Evolutionary conservation across 92 coral and sea anemone species (phyloP).

Genomic region (Heliopora coerulea): DNA sequence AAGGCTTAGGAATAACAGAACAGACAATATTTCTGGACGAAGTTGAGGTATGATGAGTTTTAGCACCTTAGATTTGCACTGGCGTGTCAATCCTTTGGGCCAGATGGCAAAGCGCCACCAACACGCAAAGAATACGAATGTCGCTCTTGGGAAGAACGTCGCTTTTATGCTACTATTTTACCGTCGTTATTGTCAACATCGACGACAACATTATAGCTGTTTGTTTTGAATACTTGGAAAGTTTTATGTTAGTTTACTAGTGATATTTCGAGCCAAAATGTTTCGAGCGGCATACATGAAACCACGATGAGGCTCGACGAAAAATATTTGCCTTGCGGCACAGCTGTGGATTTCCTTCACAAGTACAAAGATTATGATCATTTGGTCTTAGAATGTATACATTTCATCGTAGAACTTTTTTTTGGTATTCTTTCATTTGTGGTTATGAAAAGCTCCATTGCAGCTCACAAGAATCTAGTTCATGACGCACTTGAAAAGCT

Average conservation of each 20-base stretch:
- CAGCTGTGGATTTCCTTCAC: not conserved
- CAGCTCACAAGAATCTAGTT: not conserved
- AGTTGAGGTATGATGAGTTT: slow-evolving; percentile 65
- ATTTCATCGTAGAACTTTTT: slow-evolving; percentile 2
- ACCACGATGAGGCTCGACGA: not conserved
- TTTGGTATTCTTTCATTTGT: not conserved
- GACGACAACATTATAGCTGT: no score
- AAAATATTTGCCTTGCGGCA: slow-evolving; percentile 40
- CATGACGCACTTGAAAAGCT: slow-evolving; percentile 16
- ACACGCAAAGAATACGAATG: not conserved
- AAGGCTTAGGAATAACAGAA: slow-evolving; percentile 92
- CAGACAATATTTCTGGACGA: slow-evolving; percentile 90
- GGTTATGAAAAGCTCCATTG: not conserved
- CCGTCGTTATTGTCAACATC: not conserved
- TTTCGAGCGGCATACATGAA: slow-evolving; percentile 23
- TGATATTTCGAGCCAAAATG: not conserved
- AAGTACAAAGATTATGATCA: slow-evolving; percentile 17
- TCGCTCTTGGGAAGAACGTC: not conserved
- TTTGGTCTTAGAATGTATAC: slow-evolving; percentile 9
- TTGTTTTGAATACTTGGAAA: no score
- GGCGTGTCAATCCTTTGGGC: not conserved
- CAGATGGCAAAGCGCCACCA: slow-evolving; percentile 29
- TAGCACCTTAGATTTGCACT: slow-evolving; percentile 2
- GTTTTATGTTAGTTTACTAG: no score
- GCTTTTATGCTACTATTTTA: not conserved